phyloP scores from a whole-genome alignment of 1,140 invertebrate genomes.

The Cryptotermes secundus region DNA sequence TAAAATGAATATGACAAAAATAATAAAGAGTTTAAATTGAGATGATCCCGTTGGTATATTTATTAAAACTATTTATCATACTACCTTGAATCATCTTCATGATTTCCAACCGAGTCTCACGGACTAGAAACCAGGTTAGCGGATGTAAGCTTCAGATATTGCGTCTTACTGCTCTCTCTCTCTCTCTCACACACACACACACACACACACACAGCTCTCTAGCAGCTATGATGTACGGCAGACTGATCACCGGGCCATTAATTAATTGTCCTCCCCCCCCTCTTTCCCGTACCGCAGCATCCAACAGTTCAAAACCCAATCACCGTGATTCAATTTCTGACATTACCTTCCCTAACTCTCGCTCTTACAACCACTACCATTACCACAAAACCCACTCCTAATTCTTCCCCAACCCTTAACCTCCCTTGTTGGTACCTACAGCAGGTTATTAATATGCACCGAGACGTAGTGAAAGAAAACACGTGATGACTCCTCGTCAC shows the following conservation, averaged over 20 bases:
- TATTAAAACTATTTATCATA: too few relatives aligned
- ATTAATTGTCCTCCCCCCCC: constrained; percentile 3
- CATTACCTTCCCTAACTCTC: not conserved
- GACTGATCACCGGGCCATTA: constrained; percentile 1
- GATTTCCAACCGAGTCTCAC: not conserved
- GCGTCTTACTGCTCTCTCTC: not conserved
- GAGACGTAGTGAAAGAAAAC: not conserved
- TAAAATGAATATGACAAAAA: too few relatives aligned
- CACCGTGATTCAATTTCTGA: constrained; percentile 30
- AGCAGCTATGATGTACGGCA: not conserved
- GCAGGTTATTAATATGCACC: not conserved
- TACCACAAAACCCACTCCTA: not conserved
- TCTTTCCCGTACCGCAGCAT: not conserved
- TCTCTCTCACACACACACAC: too few relatives aligned
- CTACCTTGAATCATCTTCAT: too few relatives aligned
- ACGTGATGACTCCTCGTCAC: not conserved
- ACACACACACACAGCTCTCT: too few relatives aligned
- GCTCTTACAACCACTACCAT: not conserved
- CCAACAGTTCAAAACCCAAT: constrained; percentile 24
- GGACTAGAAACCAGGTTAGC: not conserved
- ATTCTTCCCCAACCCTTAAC: not conserved
- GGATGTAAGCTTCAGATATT: not conserved
- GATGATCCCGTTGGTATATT: too few relatives aligned
- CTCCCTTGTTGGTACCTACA: not conserved
- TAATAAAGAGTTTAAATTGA: too few relatives aligned